These are phyloP conservation scores for Palloptera scutellata DNA, from an alignment of 2,888 invertebrate species.

Conservation along the genomic window DNA sequence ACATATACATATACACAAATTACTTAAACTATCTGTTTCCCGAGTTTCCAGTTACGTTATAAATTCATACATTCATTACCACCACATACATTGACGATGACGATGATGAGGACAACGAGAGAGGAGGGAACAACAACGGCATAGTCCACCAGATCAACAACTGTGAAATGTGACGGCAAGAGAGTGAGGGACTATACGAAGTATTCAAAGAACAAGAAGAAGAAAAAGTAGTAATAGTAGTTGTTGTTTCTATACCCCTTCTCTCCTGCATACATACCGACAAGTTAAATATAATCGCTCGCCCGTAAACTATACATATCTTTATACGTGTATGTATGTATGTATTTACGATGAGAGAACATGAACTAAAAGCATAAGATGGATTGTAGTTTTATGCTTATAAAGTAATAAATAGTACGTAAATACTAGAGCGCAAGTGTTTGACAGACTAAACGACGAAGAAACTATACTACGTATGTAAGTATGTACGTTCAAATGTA, in stretches of 20 bases:
- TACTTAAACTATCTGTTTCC: slow-evolving; percentile 54
- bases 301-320: slow-evolving; percentile 48
- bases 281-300: slow-evolving; percentile 55
- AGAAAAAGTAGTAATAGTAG: background rate
- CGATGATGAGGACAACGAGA: background rate
- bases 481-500: slow-evolving; percentile 9
- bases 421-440: slow-evolving; percentile 43
- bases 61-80: slow-evolving; percentile 60
- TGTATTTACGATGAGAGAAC: background rate
- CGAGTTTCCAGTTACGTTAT: slow-evolving; percentile 55
- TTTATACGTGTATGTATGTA: slow-evolving; percentile 11
- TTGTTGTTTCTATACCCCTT: background rate
- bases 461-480: background rate
- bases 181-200: background rate
- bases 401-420: slow-evolving; percentile 58
- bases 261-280: background rate
- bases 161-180: no score
- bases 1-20: background rate
- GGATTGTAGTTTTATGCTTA: slow-evolving; percentile 50
- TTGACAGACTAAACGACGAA: slow-evolving; percentile 10
- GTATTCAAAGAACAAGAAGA: background rate
- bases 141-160: background rate
- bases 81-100: slow-evolving; percentile 34
- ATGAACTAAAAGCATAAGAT: slow-evolving; percentile 33
- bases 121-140: background rate